Conservation (phyloP, 2,113 vertebrate genomes). For the Heloderma charlesbogerti region DNA sequence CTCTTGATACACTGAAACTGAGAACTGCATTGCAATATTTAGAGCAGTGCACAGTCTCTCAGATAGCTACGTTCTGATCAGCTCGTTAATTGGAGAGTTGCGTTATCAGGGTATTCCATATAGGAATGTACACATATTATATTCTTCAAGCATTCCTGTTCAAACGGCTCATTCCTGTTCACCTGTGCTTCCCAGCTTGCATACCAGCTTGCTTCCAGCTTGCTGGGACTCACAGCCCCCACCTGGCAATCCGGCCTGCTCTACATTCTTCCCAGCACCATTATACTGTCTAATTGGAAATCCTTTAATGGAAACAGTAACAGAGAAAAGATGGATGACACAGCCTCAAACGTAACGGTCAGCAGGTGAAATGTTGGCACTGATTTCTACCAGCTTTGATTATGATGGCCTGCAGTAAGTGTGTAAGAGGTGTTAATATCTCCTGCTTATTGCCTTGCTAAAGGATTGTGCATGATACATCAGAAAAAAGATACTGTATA, state of each 20-base stretch:
- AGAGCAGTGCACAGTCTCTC: too few relatives aligned
- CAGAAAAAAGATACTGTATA: conserved; percentile 37
- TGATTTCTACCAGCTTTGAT: neutral
- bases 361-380: conserved; percentile 3
- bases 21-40: too few relatives aligned
- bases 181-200: too few relatives aligned
- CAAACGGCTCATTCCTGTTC: neutral
- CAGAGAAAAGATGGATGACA: neutral
- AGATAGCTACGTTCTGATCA: too few relatives aligned
- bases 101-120: neutral
- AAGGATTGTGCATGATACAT: conserved; percentile 45
- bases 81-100: too few relatives aligned
- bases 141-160: neutral
- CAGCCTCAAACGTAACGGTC: neutral
- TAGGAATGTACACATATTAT: neutral
- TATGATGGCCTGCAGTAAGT: neutral
- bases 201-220: neutral
- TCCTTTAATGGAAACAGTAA: neutral
- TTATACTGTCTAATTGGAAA: neutral
- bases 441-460: conserved; percentile 42
- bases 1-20: too few relatives aligned
- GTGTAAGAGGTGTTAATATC: conserved; percentile 40
- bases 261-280: neutral
- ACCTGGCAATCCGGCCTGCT: neutral
- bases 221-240: neutral